Base-by-base conservation (phyloP, 1,140 invertebrate genomes). In the Sycophila sp. region DNA sequence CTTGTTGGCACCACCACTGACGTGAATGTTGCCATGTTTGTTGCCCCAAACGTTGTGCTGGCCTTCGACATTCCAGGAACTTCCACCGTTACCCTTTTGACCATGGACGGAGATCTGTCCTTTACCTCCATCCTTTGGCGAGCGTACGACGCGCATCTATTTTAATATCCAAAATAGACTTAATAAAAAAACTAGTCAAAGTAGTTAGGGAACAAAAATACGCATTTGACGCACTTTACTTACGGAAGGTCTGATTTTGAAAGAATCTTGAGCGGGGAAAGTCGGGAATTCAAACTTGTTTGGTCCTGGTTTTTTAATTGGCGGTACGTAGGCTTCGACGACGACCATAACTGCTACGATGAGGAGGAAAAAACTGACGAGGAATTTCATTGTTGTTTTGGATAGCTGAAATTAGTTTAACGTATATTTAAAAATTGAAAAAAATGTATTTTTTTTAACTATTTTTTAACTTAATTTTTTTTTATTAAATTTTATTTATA, bases 181-280 rank as follows among this genome's bases (percentile, higher is more conserved):
- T 28, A n/a, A n/a, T n/a, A n/a, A n/a, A n/a, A n/a, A n/a, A n/a
- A n/a, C n/a, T n/a, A n/a, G n/a, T n/a, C n/a, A n/a, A n/a, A n/a
- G n/a, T n/a, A n/a, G n/a, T n/a, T n/a, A n/a, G n/a, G n/a, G n/a
- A n/a, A n/a, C n/a, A n/a, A n/a, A n/a, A n/a, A n/a, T n/a, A n/a
- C n/a, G n/a, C n/a, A n/a, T n/a, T n/a, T n/a, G n/a, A n/a, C n/a
- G n/a, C n/a, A n/a, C n/a, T n/a, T 24, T 8, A 32, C 28, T 64
- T 36, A 36, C 42, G 8, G 5, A 5, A 34, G 11, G 28, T n/a
- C 42, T 17, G 11, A 69, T 51, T 11, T 70, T 73, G 22, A 64
- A 75, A 6, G 71, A 22, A 32, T 51, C 64, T 8, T 68, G 72
- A 38, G 59, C 69, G 1, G 72, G 72, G 38, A 71, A 64, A 58